Base-by-base conservation (phyloP, 2,113 vertebrate species). In the Tetrax tetrax region DNA sequence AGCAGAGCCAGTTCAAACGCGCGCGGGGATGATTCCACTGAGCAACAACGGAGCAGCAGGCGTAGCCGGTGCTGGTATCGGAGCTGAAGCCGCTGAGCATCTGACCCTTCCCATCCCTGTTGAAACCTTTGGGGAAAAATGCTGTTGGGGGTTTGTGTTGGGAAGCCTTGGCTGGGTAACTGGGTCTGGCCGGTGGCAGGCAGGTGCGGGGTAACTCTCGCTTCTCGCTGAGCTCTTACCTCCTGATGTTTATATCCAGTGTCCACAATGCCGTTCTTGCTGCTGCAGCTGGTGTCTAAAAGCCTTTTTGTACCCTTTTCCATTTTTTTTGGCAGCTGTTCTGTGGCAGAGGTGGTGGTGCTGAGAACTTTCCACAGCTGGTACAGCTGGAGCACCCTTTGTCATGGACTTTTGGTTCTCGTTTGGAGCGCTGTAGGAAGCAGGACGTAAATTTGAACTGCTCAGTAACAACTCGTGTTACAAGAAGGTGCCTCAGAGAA, bases 11-110 rank as follows among this genome's bases (percentile, higher is more conserved):
- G 22, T 37, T 90, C 54, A 50, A 31, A 50, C 59, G 45, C 7
- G 0, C 2, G 4, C 2, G 41, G 48, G 11, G 2, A 21, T 37
- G 38, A 60, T 22, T 75, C 29, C 18, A 71, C 56, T 0, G 2
- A 92, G 35, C 50, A 71, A 3, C 29, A 45, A 2, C 72, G 37
- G 64, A 8, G 14, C 41, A 7, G 77, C n/a, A 43, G 50, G 41
- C 59, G 57, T 2, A 11, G 63, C 14, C 37, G 6, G 8, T 10
- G 57, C 1, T 14, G 47, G 2, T 23, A 2, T 6, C 19, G 3
- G 87, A 63, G 74, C 17, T 11, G 53, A 54, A 37, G 74, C 65
- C 59, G 65, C 20, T 3, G 23, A 9, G 47, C 6, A 68, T 35
- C 54, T 27, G 69, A 61, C 16, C 59, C 35, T 28, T n/a, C 23